Base-by-base conservation (phyloP, 2,888 invertebrate species). In the Alentia gelatinosa region DNA sequence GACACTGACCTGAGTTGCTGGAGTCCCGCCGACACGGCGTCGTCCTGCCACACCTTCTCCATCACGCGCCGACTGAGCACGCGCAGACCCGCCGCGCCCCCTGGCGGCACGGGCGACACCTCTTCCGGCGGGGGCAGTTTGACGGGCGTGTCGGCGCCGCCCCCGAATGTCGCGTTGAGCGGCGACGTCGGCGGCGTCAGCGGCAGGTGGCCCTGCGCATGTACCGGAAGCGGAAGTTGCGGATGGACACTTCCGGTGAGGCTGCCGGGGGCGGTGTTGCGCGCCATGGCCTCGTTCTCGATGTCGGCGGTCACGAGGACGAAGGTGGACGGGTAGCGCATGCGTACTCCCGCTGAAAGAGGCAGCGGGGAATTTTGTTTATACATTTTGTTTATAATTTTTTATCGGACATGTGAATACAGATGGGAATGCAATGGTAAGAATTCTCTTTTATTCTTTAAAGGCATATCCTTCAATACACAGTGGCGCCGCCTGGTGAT, bases 281-380 rank as follows among this genome's bases (percentile, higher is more conserved):
- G 83, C 15, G 33, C 56, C 37, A 91, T 79, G n/a, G 92, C 26
- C n/a, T 95, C 94, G 93, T 42, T 84, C 50, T 94, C 94, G 93
- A 94, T 95, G 93, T 95, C 95, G 93, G 94, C 95, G 92, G 95
- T 93, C 92, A 99, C 94, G 92, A 99, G 97, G 95, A 98, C 98
- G 96, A 98, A 99, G 96, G 98, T 98, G 92, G 98, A 97, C 88
- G 99, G 99, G 97, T 99, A 99, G 93, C 98, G 97, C 98, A 99
- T 98, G 96, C 98, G 98, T 92, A 98, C 98, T 89, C 98, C 98
- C 95, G 98, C 98, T 96, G 97, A 0, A 90, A 89, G 40, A 35
- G 26, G 42, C 42, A 63, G n/a, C 5, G 47, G 47, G 19, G 19
- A 47, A 47, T 12, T 47, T 47, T n/a, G n/a, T n/a, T n/a, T n/a